Base-by-base conservation (phyloP, 2,888 invertebrate genomes). In the Ischnus inquisitorius region DNA sequence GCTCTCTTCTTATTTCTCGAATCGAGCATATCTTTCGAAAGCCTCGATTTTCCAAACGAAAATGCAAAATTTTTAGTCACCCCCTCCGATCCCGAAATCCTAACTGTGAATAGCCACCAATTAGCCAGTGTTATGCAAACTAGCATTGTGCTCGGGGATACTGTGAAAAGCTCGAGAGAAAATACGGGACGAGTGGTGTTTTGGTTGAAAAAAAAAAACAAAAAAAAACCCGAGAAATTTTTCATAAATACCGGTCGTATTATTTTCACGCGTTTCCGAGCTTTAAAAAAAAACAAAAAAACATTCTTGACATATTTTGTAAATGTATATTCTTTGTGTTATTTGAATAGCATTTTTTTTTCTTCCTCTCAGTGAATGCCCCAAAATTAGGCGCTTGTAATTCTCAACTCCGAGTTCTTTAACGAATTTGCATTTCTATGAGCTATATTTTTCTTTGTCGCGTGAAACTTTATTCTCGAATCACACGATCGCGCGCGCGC, bases 71-170 rank as follows among this genome's bases (percentile, higher is more conserved):
- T 82, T 78, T 51, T 25, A 54, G 8, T 62, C 62, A 3, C 74
- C n/a, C 43, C 46, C 46, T 62, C 39, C 60, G 48, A 48, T 65
- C 65, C 57, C 16, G 25, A 60, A 67, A 67, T 77, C 65, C 57
- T 22, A 16, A 3, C 41, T 39, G 75, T 82, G 68, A 85, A 76
- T 71, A 60, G 51, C 67, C 46, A 77, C 51, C 62, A 77, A 79
- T 79, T 77, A 72, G 64, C 62, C 64, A 80, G 85, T 82, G 80
- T 85, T 78, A 85, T 85, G 83, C 74, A 80, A 79, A 72, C 69
- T 64, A 4, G 46, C 67, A 72, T 57, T 57, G 72, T 74, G 12
- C 16, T 65, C 19, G 12, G 16, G 25, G 28, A 65, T 39, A 68
- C 41, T 46, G 43, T 57, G 16, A 43, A 68, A 77, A 67, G 54